Percentiles rank a stretch among this genome's conserved stretches.
Evolutionary conservation across 2,888 invertebrate species (phyloP).

Genomic region (Oegoconia quadripuncta): DNA sequence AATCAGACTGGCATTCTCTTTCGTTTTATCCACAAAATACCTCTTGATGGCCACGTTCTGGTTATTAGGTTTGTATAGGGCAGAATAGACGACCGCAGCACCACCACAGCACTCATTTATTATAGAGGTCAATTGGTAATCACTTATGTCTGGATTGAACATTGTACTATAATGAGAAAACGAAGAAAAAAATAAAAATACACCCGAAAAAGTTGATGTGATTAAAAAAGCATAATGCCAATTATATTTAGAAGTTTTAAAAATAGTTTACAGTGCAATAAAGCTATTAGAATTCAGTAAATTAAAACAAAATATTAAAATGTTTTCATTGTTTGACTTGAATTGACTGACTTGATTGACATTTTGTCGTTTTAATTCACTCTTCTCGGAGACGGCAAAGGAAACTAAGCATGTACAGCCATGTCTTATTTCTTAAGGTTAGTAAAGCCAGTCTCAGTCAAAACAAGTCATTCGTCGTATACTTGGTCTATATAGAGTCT

Average conservation of each 20-base stretch:
- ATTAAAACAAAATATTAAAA: slow-evolving; percentile 21
- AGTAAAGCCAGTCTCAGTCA: too few relatives aligned
- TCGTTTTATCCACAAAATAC: slow-evolving; percentile 85
- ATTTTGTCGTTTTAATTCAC: not conserved
- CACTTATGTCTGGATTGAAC: slow-evolving; percentile 79
- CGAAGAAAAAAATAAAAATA: slow-evolving; percentile 14
- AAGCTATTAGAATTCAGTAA: slow-evolving; percentile 17
- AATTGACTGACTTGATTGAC: not conserved
- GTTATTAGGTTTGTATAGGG: slow-evolving; percentile 81
- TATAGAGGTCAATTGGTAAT: slow-evolving; percentile 84
- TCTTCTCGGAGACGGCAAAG: not conserved
- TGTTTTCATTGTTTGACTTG: slow-evolving; percentile 4
- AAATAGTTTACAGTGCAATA: slow-evolving; percentile 18
- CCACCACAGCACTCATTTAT: slow-evolving; percentile 85
- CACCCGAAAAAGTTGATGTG: not conserved
- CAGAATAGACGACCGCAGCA: slow-evolving; percentile 84
- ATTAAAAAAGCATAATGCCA: slow-evolving; percentile 20
- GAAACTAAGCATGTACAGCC: too few relatives aligned
- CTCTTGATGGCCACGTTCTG: slow-evolving; percentile 86
- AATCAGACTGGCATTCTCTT: slow-evolving; percentile 79
- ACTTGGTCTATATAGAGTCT: too few relatives aligned
- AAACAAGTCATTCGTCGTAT: too few relatives aligned
- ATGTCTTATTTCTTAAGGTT: too few relatives aligned
- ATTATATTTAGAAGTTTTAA: slow-evolving; percentile 18
- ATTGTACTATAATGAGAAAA: slow-evolving; percentile 43